Evolutionary conservation across 2,113 vertebrate genomes (phyloP), one percentile per base, ranked within the genome.

Genomic region (Rhinolophus sinicus): DNA sequence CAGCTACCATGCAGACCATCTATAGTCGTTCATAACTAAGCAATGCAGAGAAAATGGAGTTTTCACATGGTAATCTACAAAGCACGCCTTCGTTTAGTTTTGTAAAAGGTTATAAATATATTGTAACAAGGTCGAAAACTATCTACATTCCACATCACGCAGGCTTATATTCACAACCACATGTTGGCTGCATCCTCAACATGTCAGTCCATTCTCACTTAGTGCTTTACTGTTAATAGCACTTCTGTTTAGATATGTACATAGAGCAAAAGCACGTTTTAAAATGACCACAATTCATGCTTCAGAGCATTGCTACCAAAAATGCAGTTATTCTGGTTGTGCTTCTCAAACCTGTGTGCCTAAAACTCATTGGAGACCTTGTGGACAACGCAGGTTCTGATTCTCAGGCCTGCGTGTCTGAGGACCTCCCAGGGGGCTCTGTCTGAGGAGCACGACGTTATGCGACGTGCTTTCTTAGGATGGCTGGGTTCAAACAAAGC

Each of bases 91-190:
- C 2, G 15, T 11, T 30, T 18, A n/a, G 30, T 22, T 8, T 22
- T 69, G 70, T 26, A 33, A 56, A 13, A 30, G 1, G 30, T 40
- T 26, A 1, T 4, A 24, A 19, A 33, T 12, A 33, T 2, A 21
- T 0, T 9, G 26, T 18, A 26, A 11, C 0, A 38, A 18, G 56
- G 35, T 0, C 4, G 35, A 44, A 18, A 72, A 50, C 6, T 26
- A 2, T 30, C 6, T 26, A 2, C 24, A 19, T 15, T n/a, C 12
- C 6, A 2, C 1, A 11, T 5, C 35, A 15, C 22, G 1, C 5
- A 19, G 52, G n/a, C 6, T 69, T 40, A 14, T 19, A 44, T 35
- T 22, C 33, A 73, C 6, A 8, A 3, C n/a, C 83, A 21, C 18
- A 0, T 0, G 15, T 26, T 21, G 33, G 62, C 60, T 60, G 38